These are phyloP conservation scores for Papilio glaucus DNA, from an alignment of 1,140 invertebrate species.

Conservation along the genomic window DNA sequence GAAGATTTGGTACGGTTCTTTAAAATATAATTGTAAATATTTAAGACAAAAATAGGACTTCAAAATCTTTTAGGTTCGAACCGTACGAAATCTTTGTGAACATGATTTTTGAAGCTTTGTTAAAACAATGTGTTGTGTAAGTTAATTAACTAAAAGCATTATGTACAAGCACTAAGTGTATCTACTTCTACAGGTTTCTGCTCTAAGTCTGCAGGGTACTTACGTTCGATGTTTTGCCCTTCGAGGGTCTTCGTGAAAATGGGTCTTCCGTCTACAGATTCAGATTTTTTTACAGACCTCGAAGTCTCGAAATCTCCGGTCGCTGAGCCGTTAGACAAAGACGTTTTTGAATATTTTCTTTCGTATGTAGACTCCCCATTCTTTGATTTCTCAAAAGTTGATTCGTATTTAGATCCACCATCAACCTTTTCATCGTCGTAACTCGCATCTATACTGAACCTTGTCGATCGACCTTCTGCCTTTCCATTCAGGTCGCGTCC, in stretches of 20 bases:
- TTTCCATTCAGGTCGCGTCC: slow-evolving; percentile 59
- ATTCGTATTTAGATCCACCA: slow-evolving; percentile 56
- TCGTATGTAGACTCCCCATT: slow-evolving; percentile 67
- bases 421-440: slow-evolving; percentile 63
- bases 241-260: slow-evolving; percentile 89
- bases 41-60: slow-evolving; percentile 5
- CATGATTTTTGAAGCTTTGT: slow-evolving; percentile 69
- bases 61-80: neutral
- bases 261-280: slow-evolving; percentile 84
- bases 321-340: slow-evolving; percentile 66
- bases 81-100: slow-evolving; percentile 60
- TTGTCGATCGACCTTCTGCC: slow-evolving; percentile 59
- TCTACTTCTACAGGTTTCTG: slow-evolving; percentile 59
- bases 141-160: slow-evolving; percentile 76
- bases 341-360: slow-evolving; percentile 62
- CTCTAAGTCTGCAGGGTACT: slow-evolving; percentile 77
- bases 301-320: slow-evolving; percentile 55
- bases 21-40: slow-evolving; percentile 26
- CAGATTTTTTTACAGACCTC: slow-evolving; percentile 64
- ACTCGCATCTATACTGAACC: slow-evolving; percentile 58
- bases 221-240: slow-evolving; percentile 91
- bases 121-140: slow-evolving; percentile 72
- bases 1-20: slow-evolving; percentile 62
- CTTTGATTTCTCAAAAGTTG: slow-evolving; percentile 69
- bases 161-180: slow-evolving; percentile 78